Percentiles rank a stretch among this genome's conserved stretches.
Evolutionary conservation across 2,888 invertebrate genomes (phyloP).

Genomic region (Yponomeuta cagnagella): DNA sequence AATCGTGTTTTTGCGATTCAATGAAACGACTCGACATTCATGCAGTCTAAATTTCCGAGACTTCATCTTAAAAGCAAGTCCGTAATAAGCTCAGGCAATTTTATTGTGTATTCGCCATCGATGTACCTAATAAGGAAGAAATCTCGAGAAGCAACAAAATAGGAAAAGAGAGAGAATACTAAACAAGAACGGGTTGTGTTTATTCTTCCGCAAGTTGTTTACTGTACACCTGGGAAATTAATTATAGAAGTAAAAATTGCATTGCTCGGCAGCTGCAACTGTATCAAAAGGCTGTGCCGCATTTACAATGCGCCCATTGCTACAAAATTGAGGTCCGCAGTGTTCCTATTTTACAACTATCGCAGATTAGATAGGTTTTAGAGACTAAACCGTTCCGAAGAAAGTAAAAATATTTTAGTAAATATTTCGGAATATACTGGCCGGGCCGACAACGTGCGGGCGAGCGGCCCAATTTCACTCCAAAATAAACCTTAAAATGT

Average conservation of each 20-base stretch:
- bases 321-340: background rate
- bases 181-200: slow-evolving; percentile 15
- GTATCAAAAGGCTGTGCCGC: background rate
- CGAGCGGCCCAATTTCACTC: no score
- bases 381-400: no score
- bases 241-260: slow-evolving; percentile 23
- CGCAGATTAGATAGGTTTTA: no score
- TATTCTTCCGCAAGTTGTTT: slow-evolving; percentile 20
- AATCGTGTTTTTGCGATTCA: no score
- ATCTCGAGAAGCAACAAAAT: background rate
- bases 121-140: background rate
- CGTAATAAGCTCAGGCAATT: background rate
- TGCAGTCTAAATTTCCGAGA: no score
- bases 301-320: background rate
- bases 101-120: background rate
- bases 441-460: no score
- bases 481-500: no score
- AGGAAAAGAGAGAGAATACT: slow-evolving; percentile 12
- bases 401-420: no score
- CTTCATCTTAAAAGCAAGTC: no score
- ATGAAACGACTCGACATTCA: no score
- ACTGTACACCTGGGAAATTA: slow-evolving; percentile 24
- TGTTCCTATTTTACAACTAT: no score
- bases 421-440: no score
- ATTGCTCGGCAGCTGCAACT: slow-evolving; percentile 13